Base-by-base conservation (phyloP, 2,113 vertebrate genomes). In the Prolemur simus region DNA sequence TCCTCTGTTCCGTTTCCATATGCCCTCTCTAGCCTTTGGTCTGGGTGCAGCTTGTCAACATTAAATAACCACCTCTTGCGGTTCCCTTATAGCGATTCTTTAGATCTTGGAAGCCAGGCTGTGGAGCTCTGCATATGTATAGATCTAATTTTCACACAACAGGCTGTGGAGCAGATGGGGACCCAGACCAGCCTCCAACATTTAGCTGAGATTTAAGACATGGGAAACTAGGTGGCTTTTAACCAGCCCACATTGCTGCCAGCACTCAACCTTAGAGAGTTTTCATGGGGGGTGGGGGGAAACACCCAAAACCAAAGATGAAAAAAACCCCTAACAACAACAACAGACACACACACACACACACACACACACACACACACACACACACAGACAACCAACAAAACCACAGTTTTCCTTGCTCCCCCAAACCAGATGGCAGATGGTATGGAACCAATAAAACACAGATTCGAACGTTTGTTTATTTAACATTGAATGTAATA, bases 161-260 rank as follows among this genome's bases (percentile, higher is more conserved):
- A 99, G 98, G 98, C 98, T 98, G 98, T 87, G 89, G 54, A 97
- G 98, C 98, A 99, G 98, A 99, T 99, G 98, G 98, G 69, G 92
- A 97, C 97, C 91, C 98, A 92, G 94, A 97, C 94, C 92, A 97
- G 96, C 97, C 97, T 98, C 98, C 97, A 96, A 98, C 96, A 8
- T 98, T 98, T 91, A 94, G 92, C 97, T 96, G 86, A 93, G 60
- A 96, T 94, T 95, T 92, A 92, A 83, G 95, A 87, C 82, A 86
- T 78, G 96, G 98, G 98, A 97, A 98, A 97, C 95, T 89, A 87
- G 97, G 98, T 93, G 99, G 98, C 98, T 98, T 98, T 94, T 97
- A 98, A 98, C 97, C 97, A 95, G 58, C 74, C 97, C 45, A 84
- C 74, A 69, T 60, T 37, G 37, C 94, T 98, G 98, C 98, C 98